Evolutionary conservation across 2,113 vertebrate genomes (phyloP), one percentile per base, ranked within the genome.

Genomic region (Vanacampus margaritifer): DNA sequence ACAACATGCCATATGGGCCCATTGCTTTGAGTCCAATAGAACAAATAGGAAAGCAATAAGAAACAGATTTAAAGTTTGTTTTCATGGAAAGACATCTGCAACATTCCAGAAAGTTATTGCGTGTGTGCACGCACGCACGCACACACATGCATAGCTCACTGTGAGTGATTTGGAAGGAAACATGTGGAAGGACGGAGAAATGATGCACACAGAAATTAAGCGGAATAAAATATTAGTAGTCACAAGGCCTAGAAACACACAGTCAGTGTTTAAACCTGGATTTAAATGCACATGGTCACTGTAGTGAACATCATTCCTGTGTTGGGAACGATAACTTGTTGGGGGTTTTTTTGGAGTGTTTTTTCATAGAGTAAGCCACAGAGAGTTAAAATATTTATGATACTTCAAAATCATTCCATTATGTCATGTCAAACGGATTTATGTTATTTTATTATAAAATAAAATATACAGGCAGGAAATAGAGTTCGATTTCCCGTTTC

Each of bases 21-120:
- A 71, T 78, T 74, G 68, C 73, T 79, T 84, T 72, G 79, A 79
- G 65, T 79, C 53, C 62, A 61, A 21, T 62, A 66, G 65, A 79
- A 85, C 80, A 84, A 85, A 81, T 73, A 78, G 64, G 60, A 77
- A 28, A 76, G 69, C 75, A 86, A 85, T 81, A 72, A 79, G 78
- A 87, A 88, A 82, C 85, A 88, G 81, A 83, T 84, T 82, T 58
- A 83, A 91, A 84, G 83, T 90, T 84, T 81, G 71, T 81, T 84
- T 86, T 80, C 67, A 65, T 85, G 74, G 73, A 65, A 85, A 75
- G 73, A 82, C 64, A 70, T 83, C 62, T 78, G 73, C 67, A 66
- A 73, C 81, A 88, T 87, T 87, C 79, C 72, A 70, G n/a, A 63
- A 23, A 26, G 64, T 59, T 78, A 70, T 61, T 64, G 54, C 26